A percentile compares a stretch with the other conserved stretches of the same genome.
phyloP scores from a whole-genome alignment of 92 coral and sea anemone species.

The Muricea muricata region DNA sequence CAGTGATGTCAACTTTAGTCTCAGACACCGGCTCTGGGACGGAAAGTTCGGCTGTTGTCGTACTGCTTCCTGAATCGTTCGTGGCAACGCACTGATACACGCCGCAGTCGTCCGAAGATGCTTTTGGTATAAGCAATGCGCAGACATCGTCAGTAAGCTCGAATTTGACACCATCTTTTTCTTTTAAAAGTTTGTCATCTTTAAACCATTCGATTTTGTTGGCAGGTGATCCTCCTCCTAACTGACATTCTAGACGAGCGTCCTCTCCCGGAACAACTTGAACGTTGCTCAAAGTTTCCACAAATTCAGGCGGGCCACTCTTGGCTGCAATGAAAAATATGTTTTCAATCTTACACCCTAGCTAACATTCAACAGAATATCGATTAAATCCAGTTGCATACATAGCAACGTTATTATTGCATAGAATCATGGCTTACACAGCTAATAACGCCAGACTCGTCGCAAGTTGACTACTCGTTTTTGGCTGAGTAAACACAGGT shows the following conservation, averaged over 20 bases:
- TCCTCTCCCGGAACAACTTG: conserved; percentile 62
- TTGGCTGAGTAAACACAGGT: too few relatives aligned
- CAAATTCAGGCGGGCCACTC: conserved; percentile 55
- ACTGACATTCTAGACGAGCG: conserved; percentile 70
- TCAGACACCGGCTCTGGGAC: conserved; percentile 31
- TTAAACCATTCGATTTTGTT: conserved; percentile 71
- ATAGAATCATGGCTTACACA: too few relatives aligned
- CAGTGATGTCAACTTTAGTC: conserved; percentile 3
- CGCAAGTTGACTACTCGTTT: too few relatives aligned
- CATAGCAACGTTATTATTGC: too few relatives aligned
- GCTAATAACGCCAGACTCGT: too few relatives aligned
- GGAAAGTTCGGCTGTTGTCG: conserved; percentile 68
- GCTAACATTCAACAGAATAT: too few relatives aligned
- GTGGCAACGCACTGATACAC: conserved; percentile 67
- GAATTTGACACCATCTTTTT: conserved; percentile 53
- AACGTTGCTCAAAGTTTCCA: conserved; percentile 60
- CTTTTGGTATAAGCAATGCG: conserved; percentile 55
- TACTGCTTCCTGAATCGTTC: conserved; percentile 65
- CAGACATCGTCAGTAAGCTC: conserved; percentile 50
- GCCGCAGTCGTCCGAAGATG: conserved; percentile 68
- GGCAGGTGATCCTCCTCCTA: conserved; percentile 65
- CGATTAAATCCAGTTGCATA: too few relatives aligned
- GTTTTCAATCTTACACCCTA: too few relatives aligned
- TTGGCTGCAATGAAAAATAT: conserved; percentile 39
- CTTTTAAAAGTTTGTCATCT: conserved; percentile 58